Evolutionary conservation across 2,797 vertebrate genomes (phyloP).

Genomic region (Miichthys miiuy): DNA sequence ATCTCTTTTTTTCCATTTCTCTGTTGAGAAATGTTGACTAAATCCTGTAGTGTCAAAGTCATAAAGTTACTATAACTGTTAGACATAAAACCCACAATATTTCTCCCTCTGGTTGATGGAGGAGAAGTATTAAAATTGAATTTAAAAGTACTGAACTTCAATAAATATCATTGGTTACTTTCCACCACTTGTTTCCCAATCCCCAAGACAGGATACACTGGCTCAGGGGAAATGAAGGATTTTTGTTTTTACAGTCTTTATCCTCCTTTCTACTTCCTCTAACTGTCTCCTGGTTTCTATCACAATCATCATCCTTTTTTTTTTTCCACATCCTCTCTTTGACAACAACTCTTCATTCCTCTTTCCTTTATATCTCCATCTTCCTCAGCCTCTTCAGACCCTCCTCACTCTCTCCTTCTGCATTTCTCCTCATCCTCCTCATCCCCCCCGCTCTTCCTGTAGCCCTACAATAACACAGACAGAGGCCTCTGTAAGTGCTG

Average conservation of each 20-base stretch:
- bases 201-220: not conserved
- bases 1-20: not conserved
- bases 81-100: not conserved
- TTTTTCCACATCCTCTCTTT: not conserved
- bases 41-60: not conserved
- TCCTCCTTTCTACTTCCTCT: not conserved
- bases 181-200: not conserved
- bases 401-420: constrained; percentile 20
- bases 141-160: not conserved
- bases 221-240: not conserved
- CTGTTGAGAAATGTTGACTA: not conserved
- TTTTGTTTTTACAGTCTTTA: not conserved
- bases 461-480: constrained; percentile 82
- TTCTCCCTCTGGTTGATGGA: not conserved
- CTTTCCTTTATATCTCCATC: not conserved
- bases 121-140: not conserved
- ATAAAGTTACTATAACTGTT: not conserved
- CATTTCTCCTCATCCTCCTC: constrained; percentile 9
- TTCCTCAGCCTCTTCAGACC: constrained; percentile 13
- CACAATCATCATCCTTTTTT: not conserved
- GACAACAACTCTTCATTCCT: constrained; percentile 5
- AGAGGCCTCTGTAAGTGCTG: constrained; percentile 80
- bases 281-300: not conserved
- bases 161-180: not conserved
- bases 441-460: constrained; percentile 59